Conservation (phyloP, 2,888 invertebrate species). For the Steinernema carpocapsae region DNA sequence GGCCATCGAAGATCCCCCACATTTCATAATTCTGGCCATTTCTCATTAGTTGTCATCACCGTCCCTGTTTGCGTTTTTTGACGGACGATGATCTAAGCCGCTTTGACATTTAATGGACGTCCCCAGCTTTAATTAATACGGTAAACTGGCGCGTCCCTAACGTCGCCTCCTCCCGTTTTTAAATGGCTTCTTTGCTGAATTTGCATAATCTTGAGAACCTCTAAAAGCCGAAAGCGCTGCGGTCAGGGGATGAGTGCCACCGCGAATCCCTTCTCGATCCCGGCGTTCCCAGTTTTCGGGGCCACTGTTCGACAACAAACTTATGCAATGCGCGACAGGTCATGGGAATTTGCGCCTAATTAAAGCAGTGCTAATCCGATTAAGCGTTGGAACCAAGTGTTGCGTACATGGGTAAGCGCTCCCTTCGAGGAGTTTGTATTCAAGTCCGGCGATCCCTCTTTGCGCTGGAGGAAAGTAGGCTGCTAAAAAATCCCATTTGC, state of each 20-base stretch:
- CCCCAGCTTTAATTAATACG: constrained; percentile 15
- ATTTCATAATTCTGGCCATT: neutral
- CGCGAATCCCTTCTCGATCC: constrained; percentile 1
- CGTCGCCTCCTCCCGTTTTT: neutral
- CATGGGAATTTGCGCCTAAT: constrained; percentile 6
- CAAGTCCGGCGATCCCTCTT: neutral
- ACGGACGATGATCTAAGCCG: neutral
- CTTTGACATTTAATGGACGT: constrained; percentile 18
- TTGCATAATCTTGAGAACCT: constrained; percentile 31
- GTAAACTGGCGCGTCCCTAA: neutral
- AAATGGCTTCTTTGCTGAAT: constrained; percentile 18
- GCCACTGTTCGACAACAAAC: constrained; percentile 28
- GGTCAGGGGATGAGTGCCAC: constrained; percentile 12
- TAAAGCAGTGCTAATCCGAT: constrained; percentile 7
- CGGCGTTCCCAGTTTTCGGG: neutral
- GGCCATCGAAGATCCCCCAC: neutral
- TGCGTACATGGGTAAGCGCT: neutral
- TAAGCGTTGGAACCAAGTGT: neutral
- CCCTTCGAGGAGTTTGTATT: neutral
- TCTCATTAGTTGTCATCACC: neutral
- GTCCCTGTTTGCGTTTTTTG: neutral
- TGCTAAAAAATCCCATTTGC: constrained; percentile 10
- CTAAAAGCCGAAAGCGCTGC: neutral
- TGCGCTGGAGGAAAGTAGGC: neutral
- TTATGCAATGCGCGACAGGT: constrained; percentile 12